Evolutionary conservation across 2,888 invertebrate genomes (phyloP).

Genomic region (Yponomeuta plumbellus): DNA sequence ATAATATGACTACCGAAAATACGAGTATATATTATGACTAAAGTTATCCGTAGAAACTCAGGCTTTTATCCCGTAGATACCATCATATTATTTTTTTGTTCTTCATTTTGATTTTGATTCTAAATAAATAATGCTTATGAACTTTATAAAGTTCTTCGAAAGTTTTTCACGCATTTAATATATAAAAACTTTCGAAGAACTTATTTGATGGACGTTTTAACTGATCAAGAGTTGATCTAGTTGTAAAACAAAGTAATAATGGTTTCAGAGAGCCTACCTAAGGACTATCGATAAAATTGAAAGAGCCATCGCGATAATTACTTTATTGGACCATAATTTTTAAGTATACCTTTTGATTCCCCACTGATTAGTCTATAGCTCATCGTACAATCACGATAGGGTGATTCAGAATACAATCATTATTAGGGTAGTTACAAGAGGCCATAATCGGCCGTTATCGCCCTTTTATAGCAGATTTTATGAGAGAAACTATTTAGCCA

Average conservation of each 20-base stretch:
- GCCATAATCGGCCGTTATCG: conserved; percentile 74
- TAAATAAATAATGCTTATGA: too few relatives aligned
- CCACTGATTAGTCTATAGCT: conserved; percentile 39
- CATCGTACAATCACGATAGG: conserved; percentile 54
- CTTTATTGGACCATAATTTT: conserved; percentile 18
- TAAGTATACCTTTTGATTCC: conserved; percentile 35
- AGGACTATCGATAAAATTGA: neutral
- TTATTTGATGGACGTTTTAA: neutral
- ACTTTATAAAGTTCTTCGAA: too few relatives aligned
- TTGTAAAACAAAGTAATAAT: neutral
- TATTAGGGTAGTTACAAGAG: conserved; percentile 68
- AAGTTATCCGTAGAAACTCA: too few relatives aligned
- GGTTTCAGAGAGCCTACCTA: neutral
- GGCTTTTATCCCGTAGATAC: too few relatives aligned
- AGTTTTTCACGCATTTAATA: too few relatives aligned
- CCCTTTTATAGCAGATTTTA: conserved; percentile 76
- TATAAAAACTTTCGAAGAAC: too few relatives aligned
- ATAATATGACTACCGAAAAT: too few relatives aligned
- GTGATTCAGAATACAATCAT: conserved; percentile 75
- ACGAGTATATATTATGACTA: too few relatives aligned
- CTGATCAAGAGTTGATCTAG: neutral
- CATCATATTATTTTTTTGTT: too few relatives aligned
- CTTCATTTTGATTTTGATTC: too few relatives aligned
- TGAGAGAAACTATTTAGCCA: conserved; percentile 72
- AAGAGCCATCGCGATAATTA: conserved; percentile 5